Base-by-base conservation (phyloP, 92 coral and sea anemone genomes). In the Epizoanthus stellaris region DNA sequence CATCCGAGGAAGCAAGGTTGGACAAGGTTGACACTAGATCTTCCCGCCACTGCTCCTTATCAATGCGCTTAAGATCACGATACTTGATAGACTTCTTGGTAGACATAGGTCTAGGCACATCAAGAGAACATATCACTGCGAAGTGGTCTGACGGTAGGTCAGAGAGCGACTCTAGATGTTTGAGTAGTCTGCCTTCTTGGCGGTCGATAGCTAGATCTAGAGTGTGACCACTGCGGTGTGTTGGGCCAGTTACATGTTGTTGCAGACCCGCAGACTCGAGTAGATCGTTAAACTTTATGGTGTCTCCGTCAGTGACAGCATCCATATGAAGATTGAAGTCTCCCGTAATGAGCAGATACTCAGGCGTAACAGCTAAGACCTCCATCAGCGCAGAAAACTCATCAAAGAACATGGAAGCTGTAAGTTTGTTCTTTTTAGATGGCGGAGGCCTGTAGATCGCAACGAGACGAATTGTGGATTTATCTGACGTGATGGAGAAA, bases 281-380 rank as follows among this genome's bases (percentile, higher is more conserved):
- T 58, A 72, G 59, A 45, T 84, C 87, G 7, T 53, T 72, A 45
- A 84, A 84, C 58, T 25, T 71, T 34, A 19, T 42, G 25, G 71
- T 71, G 61, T 70, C 80, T 8, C 67, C 53, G 47, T 60, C 70
- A 15, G 70, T 52, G 30, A 57, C 54, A 61, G 72, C 68, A 20
- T 57, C 87, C 80, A 84, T 84, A 23, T 84, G 81, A 39, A 84
- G 71, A 38, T 84, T 84, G 59, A 84, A 84, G 67, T 84, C 87
- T 38, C 87, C 87, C 43, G 87, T 70, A 64, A 84, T 68, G 54
- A 52, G 73, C 67, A 82, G 86, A 49, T 81, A 64, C 45, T 59
- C 85, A 67, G 85, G 75, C 11, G 61, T 36, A 57, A 81, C 17
- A 81, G 70, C 38, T 36, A 81, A 49, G 66, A 64, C 70, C 63